Evolutionary conservation across 1,140 invertebrate species (phyloP).

Genomic region (Pseudomyrmex concolor): DNA sequence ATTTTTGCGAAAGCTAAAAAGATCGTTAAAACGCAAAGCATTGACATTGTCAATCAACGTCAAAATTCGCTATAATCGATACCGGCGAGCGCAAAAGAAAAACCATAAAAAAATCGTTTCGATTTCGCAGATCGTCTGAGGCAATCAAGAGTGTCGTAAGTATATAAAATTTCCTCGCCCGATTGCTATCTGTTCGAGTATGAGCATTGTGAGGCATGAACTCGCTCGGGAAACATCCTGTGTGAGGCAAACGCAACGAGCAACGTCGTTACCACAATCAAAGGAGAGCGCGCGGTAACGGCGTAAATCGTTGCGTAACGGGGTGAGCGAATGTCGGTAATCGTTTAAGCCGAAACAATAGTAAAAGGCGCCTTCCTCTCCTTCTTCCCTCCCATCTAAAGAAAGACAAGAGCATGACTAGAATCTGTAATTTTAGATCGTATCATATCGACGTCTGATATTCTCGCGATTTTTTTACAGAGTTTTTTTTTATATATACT

Average conservation of each 20-base stretch:
- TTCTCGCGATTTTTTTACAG: neutral
- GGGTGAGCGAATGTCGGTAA: constrained; percentile 52
- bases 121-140: constrained; percentile 19
- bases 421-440: constrained; percentile 66
- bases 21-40: constrained; percentile 4
- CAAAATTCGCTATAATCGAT: neutral
- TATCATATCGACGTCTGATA: constrained; percentile 9
- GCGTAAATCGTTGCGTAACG: constrained; percentile 65
- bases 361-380: constrained; percentile 62
- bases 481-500: too few relatives aligned
- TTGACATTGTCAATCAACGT: constrained; percentile 33
- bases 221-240: constrained; percentile 54
- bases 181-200: constrained; percentile 50
- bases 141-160: constrained; percentile 41
- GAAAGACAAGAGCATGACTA: constrained; percentile 39
- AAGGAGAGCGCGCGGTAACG: constrained; percentile 26
- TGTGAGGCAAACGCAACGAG: constrained; percentile 35
- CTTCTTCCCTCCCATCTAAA: too few relatives aligned
- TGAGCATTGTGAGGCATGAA: constrained; percentile 47
- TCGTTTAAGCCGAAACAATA: constrained; percentile 72
- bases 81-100: neutral
- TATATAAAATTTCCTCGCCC: constrained; percentile 39
- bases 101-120: constrained; percentile 1
- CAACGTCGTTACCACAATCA: constrained; percentile 30
- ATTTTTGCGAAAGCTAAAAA: neutral